Percentiles rank a stretch among this genome's conserved stretches.
Conservation (phyloP, 2,797 vertebrate species). For the Poecilia gillii region DNA sequence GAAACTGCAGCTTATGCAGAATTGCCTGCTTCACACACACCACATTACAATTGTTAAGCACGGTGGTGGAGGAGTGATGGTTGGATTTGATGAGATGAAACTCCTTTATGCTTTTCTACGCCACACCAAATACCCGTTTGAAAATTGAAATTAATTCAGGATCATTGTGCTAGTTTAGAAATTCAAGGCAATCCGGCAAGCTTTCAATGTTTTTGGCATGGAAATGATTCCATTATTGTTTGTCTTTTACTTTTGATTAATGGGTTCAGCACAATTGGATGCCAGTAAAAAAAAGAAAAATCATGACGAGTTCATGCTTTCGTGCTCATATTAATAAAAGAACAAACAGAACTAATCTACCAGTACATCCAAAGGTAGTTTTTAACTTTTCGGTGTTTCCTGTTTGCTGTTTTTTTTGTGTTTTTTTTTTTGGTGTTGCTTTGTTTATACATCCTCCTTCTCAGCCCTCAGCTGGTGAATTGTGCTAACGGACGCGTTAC, state of each 20-base stretch:
- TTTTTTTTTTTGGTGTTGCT: not conserved
- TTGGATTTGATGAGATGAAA: not conserved
- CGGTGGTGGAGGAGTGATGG: not conserved
- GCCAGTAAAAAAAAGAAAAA: not conserved
- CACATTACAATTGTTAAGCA: not conserved
- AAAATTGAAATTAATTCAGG: slow-evolving; percentile 49
- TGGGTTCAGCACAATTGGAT: not conserved
- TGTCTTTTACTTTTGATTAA: not conserved
- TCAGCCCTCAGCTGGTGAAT: not conserved
- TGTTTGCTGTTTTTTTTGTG: not conserved
- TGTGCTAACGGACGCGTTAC: not conserved
- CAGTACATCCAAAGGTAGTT: not conserved
- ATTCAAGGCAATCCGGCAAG: not conserved
- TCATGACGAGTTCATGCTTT: not conserved
- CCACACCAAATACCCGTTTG: not conserved
- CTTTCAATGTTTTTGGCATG: not conserved
- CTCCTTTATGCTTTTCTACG: not conserved
- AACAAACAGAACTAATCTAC: not conserved
- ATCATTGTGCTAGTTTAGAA: slow-evolving; percentile 22
- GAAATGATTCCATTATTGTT: not conserved
- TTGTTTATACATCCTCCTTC: not conserved
- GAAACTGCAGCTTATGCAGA: not conserved
- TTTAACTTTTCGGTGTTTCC: not conserved
- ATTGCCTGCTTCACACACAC: not conserved
- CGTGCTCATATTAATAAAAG: not conserved